Evolutionary conservation across 2,113 vertebrate species (phyloP).

Genomic region (Trogon surrucura): DNA sequence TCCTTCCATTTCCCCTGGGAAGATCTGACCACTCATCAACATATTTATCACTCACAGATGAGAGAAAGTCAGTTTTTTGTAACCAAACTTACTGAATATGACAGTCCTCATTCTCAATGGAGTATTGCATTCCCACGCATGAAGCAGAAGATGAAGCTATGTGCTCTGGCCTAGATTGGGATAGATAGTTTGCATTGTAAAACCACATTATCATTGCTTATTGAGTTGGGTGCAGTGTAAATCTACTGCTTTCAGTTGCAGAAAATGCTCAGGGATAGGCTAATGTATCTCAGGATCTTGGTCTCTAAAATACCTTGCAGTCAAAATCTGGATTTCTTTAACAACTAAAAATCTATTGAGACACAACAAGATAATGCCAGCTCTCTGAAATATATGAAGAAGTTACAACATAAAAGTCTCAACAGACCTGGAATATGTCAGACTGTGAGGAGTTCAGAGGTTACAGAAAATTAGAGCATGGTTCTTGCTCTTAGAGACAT

Average conservation of each 20-base stretch:
- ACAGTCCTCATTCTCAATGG: background rate
- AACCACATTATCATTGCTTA: background rate
- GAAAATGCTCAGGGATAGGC: background rate
- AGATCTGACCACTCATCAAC: background rate
- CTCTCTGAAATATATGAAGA: background rate
- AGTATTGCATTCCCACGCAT: background rate
- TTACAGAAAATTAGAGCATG: background rate
- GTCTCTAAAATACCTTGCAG: background rate
- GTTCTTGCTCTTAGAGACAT: background rate
- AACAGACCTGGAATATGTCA: background rate
- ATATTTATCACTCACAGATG: background rate
- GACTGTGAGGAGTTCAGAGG: background rate
- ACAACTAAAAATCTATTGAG: background rate
- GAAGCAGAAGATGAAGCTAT: background rate
- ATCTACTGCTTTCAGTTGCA: background rate
- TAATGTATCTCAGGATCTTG: background rate
- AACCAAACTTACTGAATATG: background rate
- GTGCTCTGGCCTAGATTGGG: background rate
- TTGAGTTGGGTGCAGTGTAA: background rate
- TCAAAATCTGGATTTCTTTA: background rate
- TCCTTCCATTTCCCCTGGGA: background rate
- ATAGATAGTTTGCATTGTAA: background rate
- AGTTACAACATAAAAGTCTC: background rate
- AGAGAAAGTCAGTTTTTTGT: background rate
- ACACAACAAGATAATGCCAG: background rate